Conservation (phyloP, 2,113 vertebrate genomes). For the Cavia porcellus region DNA sequence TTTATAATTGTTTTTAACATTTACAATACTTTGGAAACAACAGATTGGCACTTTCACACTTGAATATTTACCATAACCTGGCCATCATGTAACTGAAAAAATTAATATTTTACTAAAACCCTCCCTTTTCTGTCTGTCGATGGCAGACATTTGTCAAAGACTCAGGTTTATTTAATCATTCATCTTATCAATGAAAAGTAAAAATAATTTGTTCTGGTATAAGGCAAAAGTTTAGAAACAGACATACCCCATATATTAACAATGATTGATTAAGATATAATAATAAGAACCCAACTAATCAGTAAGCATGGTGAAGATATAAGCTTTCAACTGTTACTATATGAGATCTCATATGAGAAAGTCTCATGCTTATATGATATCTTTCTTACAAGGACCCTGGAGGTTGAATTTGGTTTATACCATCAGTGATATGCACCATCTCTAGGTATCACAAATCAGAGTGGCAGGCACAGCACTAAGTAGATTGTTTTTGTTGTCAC, state of each 20-base stretch:
- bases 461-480: not conserved
- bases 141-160: conserved; percentile 14
- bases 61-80: not conserved
- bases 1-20: conserved; percentile 1
- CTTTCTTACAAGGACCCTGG: not conserved
- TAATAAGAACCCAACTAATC: not conserved
- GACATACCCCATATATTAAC: not conserved
- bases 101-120: not conserved
- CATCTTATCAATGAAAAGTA: conserved; percentile 9
- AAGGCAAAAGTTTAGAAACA: not conserved
- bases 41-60: not conserved
- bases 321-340: not conserved
- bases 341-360: not conserved
- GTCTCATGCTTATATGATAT: not conserved
- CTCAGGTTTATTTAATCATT: not conserved
- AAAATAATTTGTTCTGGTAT: conserved; percentile 21
- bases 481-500: not conserved
- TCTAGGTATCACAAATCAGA: not conserved
- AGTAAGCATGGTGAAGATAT: not conserved
- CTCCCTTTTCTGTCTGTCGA: not conserved
- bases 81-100: not conserved
- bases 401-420: not conserved
- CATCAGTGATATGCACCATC: not conserved
- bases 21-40: not conserved
- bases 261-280: conserved; percentile 15